Percentiles rank a stretch among this genome's conserved stretches.
These are phyloP conservation scores for Nyleta sp. DNA, from an alignment of 2,888 invertebrate species.

Conservation along the genomic window DNA sequence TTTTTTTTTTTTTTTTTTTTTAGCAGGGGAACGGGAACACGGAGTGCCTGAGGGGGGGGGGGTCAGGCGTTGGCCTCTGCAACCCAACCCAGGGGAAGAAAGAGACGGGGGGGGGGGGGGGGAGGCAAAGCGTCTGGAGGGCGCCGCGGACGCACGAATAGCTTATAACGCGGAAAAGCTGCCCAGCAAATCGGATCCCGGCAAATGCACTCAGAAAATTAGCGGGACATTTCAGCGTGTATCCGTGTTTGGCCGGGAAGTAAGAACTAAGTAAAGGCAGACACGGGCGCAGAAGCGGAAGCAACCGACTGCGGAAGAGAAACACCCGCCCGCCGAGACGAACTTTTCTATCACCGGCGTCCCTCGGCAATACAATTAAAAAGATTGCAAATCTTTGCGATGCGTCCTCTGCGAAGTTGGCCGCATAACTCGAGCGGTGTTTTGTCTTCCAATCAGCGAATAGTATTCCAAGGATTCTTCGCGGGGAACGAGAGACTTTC, in stretches of 20 bases:
- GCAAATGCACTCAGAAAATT: constrained; percentile 70
- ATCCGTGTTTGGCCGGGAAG: constrained; percentile 64
- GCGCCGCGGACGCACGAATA: constrained; percentile 50
- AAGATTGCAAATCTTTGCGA: constrained; percentile 77
- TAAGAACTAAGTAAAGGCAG: constrained; percentile 68
- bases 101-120: constrained; percentile 2
- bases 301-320: constrained; percentile 32
- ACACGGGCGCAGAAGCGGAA: constrained; percentile 29
- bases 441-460: constrained; percentile 77
- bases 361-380: constrained; percentile 78
- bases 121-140: constrained; percentile 42
- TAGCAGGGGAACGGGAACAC: no score
- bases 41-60: no score
- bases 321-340: constrained; percentile 41
- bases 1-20: no score
- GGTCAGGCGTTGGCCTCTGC: no score
- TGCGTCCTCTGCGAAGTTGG: constrained; percentile 65
- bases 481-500: constrained; percentile 48
- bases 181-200: constrained; percentile 59
- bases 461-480: constrained; percentile 63
- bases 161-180: constrained; percentile 67
- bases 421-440: constrained; percentile 71
- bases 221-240: constrained; percentile 68
- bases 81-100: no score
- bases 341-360: constrained; percentile 78